Percentiles rank a stretch among this genome's conserved stretches.
Conservation (phyloP, 2,797 vertebrate species). For the Periparus ater region DNA sequence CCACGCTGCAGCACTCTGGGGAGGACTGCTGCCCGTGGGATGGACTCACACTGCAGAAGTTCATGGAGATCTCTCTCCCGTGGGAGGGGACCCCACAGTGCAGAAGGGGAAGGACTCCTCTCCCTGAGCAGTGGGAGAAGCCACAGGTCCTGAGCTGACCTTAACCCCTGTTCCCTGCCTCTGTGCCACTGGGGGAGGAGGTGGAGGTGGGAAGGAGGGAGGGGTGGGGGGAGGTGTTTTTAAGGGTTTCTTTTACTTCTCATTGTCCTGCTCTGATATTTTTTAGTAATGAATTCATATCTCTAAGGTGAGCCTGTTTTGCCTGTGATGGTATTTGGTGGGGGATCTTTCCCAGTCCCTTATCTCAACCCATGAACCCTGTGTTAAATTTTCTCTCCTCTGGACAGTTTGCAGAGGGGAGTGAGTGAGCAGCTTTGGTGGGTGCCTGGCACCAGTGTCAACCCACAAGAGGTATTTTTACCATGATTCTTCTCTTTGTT, state of each 20-base stretch:
- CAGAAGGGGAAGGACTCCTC: neutral
- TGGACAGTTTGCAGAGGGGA: neutral
- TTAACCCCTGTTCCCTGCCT: neutral
- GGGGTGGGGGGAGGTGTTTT: neutral
- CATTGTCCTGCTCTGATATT: neutral
- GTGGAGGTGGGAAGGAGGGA: neutral
- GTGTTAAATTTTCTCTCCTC: neutral
- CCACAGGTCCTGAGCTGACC: neutral
- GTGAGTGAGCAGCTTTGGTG: neutral
- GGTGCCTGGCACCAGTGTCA: neutral
- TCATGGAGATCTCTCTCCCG: neutral
- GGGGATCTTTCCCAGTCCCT: neutral
- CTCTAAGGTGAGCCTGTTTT: neutral
- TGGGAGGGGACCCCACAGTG: neutral
- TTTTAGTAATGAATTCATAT: neutral
- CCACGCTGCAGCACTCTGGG: accelerated
- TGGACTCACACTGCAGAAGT: neutral
- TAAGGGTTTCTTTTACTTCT: neutral
- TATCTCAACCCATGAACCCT: neutral
- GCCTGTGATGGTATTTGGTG: neutral
- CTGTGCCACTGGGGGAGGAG: neutral
- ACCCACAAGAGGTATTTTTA: neutral
- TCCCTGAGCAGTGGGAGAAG: neutral
- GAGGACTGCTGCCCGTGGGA: accelerated
- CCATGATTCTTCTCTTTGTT: neutral